Base-by-base conservation (phyloP, 2,888 invertebrate genomes). In the Zootermopsis nevadensis region DNA sequence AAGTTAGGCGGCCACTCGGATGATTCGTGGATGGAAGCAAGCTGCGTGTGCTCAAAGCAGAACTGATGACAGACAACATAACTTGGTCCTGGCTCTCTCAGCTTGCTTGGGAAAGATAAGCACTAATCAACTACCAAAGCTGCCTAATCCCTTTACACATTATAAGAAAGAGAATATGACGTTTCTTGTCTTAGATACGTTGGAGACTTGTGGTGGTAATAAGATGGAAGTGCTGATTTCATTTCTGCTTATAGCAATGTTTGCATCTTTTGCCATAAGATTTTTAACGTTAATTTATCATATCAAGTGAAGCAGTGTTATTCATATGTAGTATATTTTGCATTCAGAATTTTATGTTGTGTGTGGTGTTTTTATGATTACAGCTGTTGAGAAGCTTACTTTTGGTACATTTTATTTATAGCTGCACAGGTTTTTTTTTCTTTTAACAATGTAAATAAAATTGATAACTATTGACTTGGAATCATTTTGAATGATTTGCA, bases 1-100 rank as follows among this genome's bases (percentile, higher is more conserved):
- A 85, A 80, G 82, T 85, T 82, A 81, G 83, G 77, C 38, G 82
- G 77, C 77, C 55, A 2, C 55, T 77, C 60, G 77, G 77, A 79
- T 79, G 33, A 72, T 48, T 53, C 53, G 1, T 30, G 82, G 82
- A 82, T 55, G 82, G 82, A 79, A 66, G 79, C 79, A 79, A 79
- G 38, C 79, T 79, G 60, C 79, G 38, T 60, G 77, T 24, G 55
- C 55, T 33, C 38, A 48, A 38, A 38, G 77, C 77, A 55, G 77
- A 77, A 77, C 77, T 77, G 79, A 27, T 33, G 60, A 55, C 79
- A 60, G 60, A 55, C 79, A 60, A 6, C 60, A 22, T 79, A 55
- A 79, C 55, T 79, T 66, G 79, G 27, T 66, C 79, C 66, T 66
- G 35, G 55, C 48, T 55, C 53, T 77, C 79, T 79, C 79, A 66